phyloP scores from a whole-genome alignment of 2,797 vertebrate genomes.

The Mycteria americana region DNA sequence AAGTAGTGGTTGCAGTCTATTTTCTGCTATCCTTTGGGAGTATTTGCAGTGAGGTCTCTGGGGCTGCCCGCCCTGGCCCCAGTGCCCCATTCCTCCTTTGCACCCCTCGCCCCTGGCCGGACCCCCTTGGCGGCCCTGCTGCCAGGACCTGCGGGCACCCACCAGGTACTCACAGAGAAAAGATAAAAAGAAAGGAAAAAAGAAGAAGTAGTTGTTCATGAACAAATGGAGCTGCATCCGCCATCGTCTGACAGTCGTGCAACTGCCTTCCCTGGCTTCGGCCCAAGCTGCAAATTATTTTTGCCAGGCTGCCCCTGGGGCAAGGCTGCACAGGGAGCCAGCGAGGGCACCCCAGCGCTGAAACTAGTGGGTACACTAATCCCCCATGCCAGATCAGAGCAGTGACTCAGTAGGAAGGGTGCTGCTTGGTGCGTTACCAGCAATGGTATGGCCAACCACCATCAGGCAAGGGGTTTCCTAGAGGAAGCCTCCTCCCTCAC shows the following conservation, averaged over 20 bases:
- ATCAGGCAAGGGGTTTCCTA: background rate
- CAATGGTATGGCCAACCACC: background rate
- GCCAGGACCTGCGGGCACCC: fast-evolving
- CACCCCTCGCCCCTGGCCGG: background rate
- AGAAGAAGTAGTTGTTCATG: background rate
- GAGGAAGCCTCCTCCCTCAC: background rate
- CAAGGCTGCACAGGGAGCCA: background rate
- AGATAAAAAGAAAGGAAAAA: background rate
- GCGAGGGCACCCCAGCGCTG: background rate
- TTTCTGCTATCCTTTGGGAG: background rate
- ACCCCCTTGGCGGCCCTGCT: fast-evolving
- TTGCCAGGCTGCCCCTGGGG: background rate
- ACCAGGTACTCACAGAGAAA: background rate
- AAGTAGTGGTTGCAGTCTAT: background rate
- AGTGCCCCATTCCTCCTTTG: background rate
- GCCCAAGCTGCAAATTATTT: background rate
- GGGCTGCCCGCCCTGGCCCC: fast-evolving
- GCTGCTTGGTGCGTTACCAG: background rate
- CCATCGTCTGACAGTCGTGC: background rate
- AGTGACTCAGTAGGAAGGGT: background rate
- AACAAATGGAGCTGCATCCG: background rate
- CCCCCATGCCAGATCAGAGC: background rate
- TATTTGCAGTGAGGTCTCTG: background rate
- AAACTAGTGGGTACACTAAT: background rate
- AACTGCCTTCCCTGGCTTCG: background rate